Evolutionary conservation across 2,888 invertebrate species (phyloP), one percentile per base, ranked within the genome.

Genomic region (Odontocerum albicorne): DNA sequence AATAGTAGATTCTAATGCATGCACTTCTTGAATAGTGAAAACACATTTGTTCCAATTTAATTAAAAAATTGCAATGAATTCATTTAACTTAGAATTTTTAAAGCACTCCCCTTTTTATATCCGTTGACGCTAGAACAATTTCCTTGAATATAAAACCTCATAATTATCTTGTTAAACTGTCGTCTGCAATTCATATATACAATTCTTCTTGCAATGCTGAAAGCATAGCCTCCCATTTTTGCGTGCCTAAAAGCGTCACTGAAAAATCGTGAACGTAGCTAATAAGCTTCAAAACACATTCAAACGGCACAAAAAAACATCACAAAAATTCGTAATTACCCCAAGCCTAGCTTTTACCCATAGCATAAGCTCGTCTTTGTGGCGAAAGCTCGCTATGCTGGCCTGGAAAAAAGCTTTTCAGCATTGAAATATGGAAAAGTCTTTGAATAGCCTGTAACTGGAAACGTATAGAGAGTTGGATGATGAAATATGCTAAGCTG

Each of bases 371-470:
- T 38, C 7, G 50, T 45, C 54, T 55, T 55, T 53, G 57, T 53
- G 49, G 15, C 31, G 32, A 33, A 16, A 17, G 39, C 33, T 36
- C 15, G 43, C 22, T 42, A 33, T 22, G 42, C 42, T 19, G 42
- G 43, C 39, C 32, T 21, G 32, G 43, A 43, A 45, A 50, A 51
- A 60, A 60, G 39, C 49, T 31, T 54, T 53, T 51, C 53, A 40
- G 47, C 17, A 55, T 51, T 42, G 43, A 46, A 49, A 58, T 45
- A 50, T 35, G 40, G 49, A 45, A 47, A 39, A 56, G 50, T 40
- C 59, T 59, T 59, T 55, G 59, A 59, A 56, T 49, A 58, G 56
- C 56, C 43, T 32, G 52, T 52, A 17, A 55, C 59, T 53, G 56
- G 42, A 53, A 53, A 59, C 36, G 56, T 49, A 50, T 43, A 38